A percentile compares a stretch with the other conserved stretches of the same genome.
Evolutionary conservation across 2,113 vertebrate genomes (phyloP).

Genomic region (Petaurus breviceps): DNA sequence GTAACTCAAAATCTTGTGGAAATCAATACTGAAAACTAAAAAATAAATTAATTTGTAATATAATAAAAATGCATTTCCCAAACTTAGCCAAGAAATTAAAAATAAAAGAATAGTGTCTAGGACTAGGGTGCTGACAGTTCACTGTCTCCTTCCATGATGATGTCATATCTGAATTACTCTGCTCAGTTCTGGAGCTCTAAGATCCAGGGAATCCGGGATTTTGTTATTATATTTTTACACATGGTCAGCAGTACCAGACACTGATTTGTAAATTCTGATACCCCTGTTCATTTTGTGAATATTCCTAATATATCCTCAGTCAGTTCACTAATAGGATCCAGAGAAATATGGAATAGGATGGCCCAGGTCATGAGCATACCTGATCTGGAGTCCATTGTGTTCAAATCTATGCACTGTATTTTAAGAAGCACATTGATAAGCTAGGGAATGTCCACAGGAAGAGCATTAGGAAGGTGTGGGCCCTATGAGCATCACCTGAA

Average conservation of each 20-base stretch:
- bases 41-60: no score
- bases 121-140: neutral
- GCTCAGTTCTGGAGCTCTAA: neutral
- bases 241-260: neutral
- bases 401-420: neutral
- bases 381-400: neutral
- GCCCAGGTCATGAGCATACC: neutral
- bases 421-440: neutral
- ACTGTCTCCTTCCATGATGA: neutral
- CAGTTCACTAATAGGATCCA: neutral
- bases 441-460: neutral
- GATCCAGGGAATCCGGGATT: neutral
- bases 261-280: neutral
- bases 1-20: no score
- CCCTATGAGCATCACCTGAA: neutral
- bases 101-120: neutral
- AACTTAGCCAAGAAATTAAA: no score
- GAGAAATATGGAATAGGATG: neutral
- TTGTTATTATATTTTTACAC: neutral
- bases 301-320: neutral
- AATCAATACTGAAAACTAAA: no score
- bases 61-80: no score
- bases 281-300: neutral
- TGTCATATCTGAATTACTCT: neutral
- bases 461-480: neutral